phyloP scores from a whole-genome alignment of 2,113 vertebrate species.

The Macaca nemestrina region DNA sequence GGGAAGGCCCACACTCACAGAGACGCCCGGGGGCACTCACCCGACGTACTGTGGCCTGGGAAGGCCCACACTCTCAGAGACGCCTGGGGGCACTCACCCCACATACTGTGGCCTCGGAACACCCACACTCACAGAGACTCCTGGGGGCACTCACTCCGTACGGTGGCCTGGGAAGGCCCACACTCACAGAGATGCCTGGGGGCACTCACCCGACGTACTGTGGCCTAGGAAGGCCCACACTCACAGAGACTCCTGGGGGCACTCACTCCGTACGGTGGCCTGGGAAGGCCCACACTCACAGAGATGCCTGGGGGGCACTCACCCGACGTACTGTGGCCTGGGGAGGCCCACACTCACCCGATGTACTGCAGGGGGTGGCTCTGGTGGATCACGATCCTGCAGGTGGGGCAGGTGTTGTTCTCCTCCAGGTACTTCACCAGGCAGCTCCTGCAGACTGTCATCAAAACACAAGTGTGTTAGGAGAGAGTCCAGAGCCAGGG shows the following conservation, averaged over 20 bases:
- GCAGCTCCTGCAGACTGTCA: conserved; percentile 97
- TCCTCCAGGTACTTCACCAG: conserved; percentile 99
- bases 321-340: fast-evolving
- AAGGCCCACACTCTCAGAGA: too few species aligned
- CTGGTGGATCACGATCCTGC: conserved; percentile 99
- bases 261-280: too few species aligned
- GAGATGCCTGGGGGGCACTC: background rate
- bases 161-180: too few species aligned
- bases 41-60: too few species aligned
- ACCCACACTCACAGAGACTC: too few species aligned
- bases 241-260: fast-evolving
- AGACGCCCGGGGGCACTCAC: too few species aligned
- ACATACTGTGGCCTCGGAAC: too few species aligned
- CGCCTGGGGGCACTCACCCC: fast-evolving
- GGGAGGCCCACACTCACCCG: conserved; percentile 87
- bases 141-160: too few species aligned
- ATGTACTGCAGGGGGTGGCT: conserved; percentile 99
- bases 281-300: too few species aligned
- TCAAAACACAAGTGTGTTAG: background rate
- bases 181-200: background rate
- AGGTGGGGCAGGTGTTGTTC: conserved; percentile 99
- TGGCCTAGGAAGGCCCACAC: too few species aligned
- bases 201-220: too few species aligned
- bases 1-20: conserved; percentile 82
- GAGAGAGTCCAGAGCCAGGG: too few species aligned